Evolutionary conservation across 1,140 invertebrate genomes (phyloP).

Genomic region (Proales similis): DNA sequence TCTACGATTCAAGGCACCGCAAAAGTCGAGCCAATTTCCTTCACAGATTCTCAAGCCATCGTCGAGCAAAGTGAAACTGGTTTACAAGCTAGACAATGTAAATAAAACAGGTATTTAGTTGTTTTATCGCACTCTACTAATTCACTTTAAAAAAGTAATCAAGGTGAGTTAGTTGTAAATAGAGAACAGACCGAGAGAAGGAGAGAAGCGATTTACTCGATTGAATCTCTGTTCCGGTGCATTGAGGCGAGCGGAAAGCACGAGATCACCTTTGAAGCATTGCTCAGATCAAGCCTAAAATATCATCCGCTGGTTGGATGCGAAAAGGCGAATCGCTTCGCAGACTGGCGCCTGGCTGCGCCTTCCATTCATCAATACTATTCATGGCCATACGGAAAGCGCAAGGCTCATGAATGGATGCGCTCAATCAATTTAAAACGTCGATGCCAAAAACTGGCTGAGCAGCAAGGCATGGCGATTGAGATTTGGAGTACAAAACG

Average conservation of each 20-base stretch:
- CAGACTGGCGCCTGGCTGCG: slow-evolving; percentile 51
- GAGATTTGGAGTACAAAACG: slow-evolving; percentile 54
- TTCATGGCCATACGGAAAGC: slow-evolving; percentile 55
- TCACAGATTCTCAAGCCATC: no score
- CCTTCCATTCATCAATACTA: slow-evolving; percentile 52
- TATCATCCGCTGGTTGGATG: background rate
- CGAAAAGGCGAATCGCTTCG: background rate
- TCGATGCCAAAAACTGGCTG: slow-evolving; percentile 1
- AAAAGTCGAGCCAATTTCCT: no score
- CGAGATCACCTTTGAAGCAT: background rate
- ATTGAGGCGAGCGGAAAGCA: background rate
- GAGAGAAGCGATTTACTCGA: background rate
- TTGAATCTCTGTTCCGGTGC: background rate
- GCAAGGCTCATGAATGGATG: slow-evolving; percentile 52
- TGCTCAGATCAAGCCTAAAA: background rate
- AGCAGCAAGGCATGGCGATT: slow-evolving; percentile 2
- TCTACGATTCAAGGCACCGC: no score
- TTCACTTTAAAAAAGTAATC: slow-evolving; percentile 2
- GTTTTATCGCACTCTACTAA: slow-evolving; percentile 4
- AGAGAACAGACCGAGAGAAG: background rate
- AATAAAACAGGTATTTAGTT: no score
- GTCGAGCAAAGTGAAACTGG: no score
- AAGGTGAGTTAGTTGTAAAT: background rate
- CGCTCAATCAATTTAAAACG: slow-evolving; percentile 22
- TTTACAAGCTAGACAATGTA: no score